Percentiles rank a stretch among this genome's conserved stretches.
These are phyloP conservation scores for Miichthys miiuy DNA, from an alignment of 2,797 vertebrate genomes.

Conservation along the genomic window DNA sequence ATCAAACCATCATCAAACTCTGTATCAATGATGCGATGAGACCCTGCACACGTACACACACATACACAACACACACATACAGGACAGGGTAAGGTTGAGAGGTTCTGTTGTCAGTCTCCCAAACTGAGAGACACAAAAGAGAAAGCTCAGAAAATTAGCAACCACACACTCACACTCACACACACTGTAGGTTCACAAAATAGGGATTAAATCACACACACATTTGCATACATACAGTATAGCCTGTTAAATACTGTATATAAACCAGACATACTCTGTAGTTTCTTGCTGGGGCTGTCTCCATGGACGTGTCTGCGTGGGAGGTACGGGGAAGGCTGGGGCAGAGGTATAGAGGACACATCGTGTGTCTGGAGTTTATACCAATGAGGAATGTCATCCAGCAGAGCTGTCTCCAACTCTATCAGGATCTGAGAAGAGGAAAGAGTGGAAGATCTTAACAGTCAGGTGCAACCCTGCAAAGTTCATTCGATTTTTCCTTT, in stretches of 20 bases:
- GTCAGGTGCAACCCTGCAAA: too few species aligned
- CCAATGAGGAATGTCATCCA: conserved; percentile 97
- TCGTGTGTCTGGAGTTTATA: conserved; percentile 97
- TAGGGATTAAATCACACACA: conserved; percentile 59
- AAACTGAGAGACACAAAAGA: conserved; percentile 50
- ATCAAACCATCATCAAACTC: conserved; percentile 99
- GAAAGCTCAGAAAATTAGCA: conserved; percentile 56
- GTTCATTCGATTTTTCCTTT: neutral
- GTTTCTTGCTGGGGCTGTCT: conserved; percentile 96
- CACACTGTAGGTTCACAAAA: conserved; percentile 84
- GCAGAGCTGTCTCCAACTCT: conserved; percentile 95
- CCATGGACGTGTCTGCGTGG: conserved; percentile 92
- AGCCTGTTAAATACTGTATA: conserved; percentile 60
- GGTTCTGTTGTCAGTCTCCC: conserved; percentile 41
- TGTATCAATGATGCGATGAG: conserved; percentile 99
- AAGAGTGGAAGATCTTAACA: neutral
- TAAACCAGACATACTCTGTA: conserved; percentile 93
- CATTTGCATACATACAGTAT: neutral
- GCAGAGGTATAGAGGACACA: conserved; percentile 95
- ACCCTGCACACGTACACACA: conserved; percentile 91
- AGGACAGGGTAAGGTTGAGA: conserved; percentile 67
- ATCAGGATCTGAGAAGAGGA: conserved; percentile 92
- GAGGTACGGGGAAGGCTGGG: conserved; percentile 95
- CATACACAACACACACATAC: conserved; percentile 52
- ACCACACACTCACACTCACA: conserved; percentile 25